phyloP scores from a whole-genome alignment of 1,140 invertebrate species.

The Apis dorsata region DNA sequence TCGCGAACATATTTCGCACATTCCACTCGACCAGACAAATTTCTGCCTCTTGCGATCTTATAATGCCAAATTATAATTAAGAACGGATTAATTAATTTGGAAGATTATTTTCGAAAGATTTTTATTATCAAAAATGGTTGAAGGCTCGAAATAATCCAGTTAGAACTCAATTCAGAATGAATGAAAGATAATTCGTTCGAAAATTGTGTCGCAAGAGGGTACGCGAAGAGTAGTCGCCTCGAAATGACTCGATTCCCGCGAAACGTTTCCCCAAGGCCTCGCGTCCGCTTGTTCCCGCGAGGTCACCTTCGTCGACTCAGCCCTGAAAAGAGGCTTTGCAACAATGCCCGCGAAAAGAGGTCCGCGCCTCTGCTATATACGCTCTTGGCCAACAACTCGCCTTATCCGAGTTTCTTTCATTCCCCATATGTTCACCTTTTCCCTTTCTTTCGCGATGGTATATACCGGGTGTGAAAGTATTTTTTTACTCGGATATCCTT shows the following conservation, averaged over 20 bases:
- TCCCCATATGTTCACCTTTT: conserved; percentile 47
- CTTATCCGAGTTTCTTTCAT: conserved; percentile 58
- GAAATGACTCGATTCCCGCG: conserved; percentile 22
- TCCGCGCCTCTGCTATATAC: conserved; percentile 43
- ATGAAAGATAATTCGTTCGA: conserved; percentile 2
- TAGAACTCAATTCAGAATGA: neutral
- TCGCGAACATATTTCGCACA: neutral
- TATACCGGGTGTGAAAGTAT: conserved; percentile 64
- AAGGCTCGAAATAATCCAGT: neutral
- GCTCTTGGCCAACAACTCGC: neutral
- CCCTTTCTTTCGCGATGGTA: conserved; percentile 36
- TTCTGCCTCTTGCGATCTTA: no score
- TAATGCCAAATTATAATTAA: no score
- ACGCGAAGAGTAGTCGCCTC: neutral
- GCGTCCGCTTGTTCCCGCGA: conserved; percentile 55
- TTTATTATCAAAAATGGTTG: neutral
- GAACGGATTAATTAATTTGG: no score
- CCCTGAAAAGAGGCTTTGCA: conserved; percentile 66
- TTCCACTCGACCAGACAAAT: neutral
- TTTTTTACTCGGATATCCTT: conserved; percentile 47
- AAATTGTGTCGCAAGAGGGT: conserved; percentile 25
- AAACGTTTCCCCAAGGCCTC: conserved; percentile 60
- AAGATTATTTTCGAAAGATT: neutral
- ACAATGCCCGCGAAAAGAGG: conserved; percentile 64
- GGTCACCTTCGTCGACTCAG: conserved; percentile 68